phyloP scores from a whole-genome alignment of 2,113 vertebrate species.

The Tupaia tana region DNA sequence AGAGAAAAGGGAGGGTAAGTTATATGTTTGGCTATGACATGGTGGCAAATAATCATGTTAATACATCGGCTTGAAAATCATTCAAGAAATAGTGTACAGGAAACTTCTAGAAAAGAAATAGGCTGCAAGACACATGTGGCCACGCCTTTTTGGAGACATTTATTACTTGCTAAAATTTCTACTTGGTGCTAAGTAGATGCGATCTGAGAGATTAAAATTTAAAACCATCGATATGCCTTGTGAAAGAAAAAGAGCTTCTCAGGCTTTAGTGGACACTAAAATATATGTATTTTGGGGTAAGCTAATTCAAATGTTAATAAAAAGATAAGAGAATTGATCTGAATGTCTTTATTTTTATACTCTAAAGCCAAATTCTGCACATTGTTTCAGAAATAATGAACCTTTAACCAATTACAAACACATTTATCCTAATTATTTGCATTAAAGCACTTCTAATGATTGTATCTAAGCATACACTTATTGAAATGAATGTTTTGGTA shows the following conservation, averaged over 20 bases:
- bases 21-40: not conserved
- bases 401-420: conserved; percentile 47
- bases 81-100: not conserved
- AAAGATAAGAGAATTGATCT: conserved; percentile 59
- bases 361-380: conserved; percentile 29
- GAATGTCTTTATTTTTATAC: conserved; percentile 51
- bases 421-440: conserved; percentile 49
- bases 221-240: conserved; percentile 12
- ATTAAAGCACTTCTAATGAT: conserved; percentile 16
- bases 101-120: not conserved
- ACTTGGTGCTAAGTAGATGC: not conserved
- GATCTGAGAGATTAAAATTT: conserved; percentile 22
- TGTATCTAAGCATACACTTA: not conserved
- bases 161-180: conserved; percentile 29
- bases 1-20: not conserved
- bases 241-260: conserved; percentile 43
- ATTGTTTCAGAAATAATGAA: conserved; percentile 45
- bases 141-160: not conserved
- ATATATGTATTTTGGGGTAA: conserved; percentile 21
- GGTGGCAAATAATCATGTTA: not conserved
- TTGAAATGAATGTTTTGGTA: conserved; percentile 23
- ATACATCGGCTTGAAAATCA: not conserved
- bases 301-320: conserved; percentile 59
- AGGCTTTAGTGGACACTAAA: conserved; percentile 25
- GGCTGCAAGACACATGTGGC: not conserved